Evolutionary conservation across 2,797 vertebrate genomes (phyloP).

Genomic region (Sparus aurata): DNA sequence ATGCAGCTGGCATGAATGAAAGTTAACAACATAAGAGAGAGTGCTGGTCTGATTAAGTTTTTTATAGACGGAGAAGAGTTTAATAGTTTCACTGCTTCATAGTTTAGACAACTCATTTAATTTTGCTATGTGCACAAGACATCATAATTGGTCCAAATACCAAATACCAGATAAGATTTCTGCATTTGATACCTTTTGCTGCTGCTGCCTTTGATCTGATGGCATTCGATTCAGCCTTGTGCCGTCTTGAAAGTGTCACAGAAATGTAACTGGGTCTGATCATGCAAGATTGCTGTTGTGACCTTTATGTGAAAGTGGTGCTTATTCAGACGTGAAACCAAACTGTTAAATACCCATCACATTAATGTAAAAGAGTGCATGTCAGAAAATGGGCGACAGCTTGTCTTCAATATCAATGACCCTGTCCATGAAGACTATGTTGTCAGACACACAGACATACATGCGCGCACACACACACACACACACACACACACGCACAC

Average conservation of each 20-base stretch:
- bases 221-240: background rate
- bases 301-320: background rate
- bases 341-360: background rate
- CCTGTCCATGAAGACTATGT: background rate
- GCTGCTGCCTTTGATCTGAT: conserved; percentile 7
- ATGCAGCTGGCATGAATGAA: background rate
- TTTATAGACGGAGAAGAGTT: background rate
- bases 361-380: background rate
- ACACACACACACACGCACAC: background rate
- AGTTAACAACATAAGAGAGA: background rate
- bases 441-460: background rate
- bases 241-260: too few relatives aligned
- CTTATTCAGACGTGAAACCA: background rate
- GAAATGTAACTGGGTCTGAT: conserved; percentile 3
- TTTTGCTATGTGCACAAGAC: too few relatives aligned
- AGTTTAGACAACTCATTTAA: too few relatives aligned
- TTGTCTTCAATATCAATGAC: background rate
- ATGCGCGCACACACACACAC: background rate
- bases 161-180: background rate
- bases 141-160: too few relatives aligned
- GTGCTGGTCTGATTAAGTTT: background rate
- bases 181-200: background rate
- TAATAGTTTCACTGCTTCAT: too few relatives aligned
- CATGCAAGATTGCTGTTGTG: background rate
- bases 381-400: background rate